Base-by-base conservation (phyloP, 2,888 invertebrate genomes). In the Caenorhabditis virilis region DNA sequence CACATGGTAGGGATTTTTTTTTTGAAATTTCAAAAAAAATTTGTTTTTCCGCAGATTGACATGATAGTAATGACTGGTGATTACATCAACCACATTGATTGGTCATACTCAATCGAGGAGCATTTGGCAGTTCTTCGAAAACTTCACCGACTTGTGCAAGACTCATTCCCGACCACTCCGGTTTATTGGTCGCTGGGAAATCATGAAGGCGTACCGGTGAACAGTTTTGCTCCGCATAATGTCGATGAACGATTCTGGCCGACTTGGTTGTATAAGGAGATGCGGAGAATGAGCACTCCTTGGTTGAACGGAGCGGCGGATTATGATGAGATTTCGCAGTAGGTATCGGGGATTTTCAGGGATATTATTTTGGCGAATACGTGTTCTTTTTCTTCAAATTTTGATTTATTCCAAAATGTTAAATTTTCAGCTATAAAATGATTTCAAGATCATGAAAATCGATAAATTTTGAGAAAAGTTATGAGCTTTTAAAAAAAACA, bases 141-240 rank as follows among this genome's bases (percentile, higher is more conserved):
- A 23, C 35, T 64, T 20, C 64, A 64, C 38, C 36, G 35, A 3
- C 43, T 59, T 7, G 59, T 64, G 5, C 50, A 64, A 35, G 78
- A 77, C 33, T 83, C 85, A 59, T 94, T 97, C 81, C 95, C 91
- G 1, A 52, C 57, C 0, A 90, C 91, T 23, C 93, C 93, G 1
- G 91, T 95, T 69, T 95, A 92, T 83, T 93, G 95, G 13, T 91
- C 94, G 0, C 86, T 97, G 4, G 97, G 97, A 2, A 97, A 97
- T 85, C 97, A 97, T 80, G 95, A 97, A 86, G 90, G 58, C 6
- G 59, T 67, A n/a, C 59, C 67, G 1, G 53, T 63, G 42, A 72
- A 61, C 59, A 80, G 78, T 62, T 87, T 86, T 69, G 86, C 87
- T 0, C 86, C 86, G 18, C 84, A 84, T 22, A 83, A 79, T 50